Percentiles rank a stretch among this genome's conserved stretches.
Conservation (phyloP, 2,888 invertebrate species). For the Mactromeris polynyma region DNA sequence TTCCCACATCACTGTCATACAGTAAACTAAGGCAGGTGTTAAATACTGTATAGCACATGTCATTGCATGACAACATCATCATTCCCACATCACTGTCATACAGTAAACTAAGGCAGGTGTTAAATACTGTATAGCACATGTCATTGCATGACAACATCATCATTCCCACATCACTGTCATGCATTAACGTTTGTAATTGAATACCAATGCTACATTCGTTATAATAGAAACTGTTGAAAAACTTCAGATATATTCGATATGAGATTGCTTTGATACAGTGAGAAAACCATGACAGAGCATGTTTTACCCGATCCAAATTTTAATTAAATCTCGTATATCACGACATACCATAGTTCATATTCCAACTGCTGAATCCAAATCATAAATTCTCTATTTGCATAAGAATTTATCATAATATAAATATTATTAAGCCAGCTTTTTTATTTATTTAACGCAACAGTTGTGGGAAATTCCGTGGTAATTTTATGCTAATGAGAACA, state of each 20-base stretch:
- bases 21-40: no score
- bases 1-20: no score
- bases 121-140: no score
- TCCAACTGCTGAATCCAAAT: neutral
- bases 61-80: no score
- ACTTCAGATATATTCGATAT: neutral
- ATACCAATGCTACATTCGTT: no score
- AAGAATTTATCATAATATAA: neutral
- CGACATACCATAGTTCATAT: neutral
- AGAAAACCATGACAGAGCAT: neutral
- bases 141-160: no score
- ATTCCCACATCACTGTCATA: no score
- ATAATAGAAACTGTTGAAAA: no score
- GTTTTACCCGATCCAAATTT: neutral
- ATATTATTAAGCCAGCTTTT: neutral
- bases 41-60: no score
- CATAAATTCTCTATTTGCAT: neutral
- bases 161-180: no score
- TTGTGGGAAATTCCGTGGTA: neutral
- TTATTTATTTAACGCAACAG: neutral
- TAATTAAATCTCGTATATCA: conserved; percentile 4
- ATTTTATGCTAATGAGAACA: neutral
- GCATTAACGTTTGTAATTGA: no score
- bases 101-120: no score
- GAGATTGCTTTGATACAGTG: neutral